These are phyloP conservation scores for Muscina levida DNA, from an alignment of 2,888 invertebrate species.

Conservation along the genomic window DNA sequence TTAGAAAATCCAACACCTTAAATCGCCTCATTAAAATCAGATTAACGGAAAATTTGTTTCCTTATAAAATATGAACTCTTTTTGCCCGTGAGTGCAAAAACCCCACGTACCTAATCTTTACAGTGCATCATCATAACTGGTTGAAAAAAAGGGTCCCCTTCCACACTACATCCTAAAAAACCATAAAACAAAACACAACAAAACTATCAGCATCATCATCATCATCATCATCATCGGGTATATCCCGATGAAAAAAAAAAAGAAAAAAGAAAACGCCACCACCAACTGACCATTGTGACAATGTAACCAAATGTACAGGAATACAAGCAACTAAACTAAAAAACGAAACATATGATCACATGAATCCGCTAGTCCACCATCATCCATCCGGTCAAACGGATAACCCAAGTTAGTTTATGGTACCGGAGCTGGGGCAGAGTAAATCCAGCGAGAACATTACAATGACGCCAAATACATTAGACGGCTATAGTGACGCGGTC, in stretches of 20 bases:
- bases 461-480: constrained; percentile 58
- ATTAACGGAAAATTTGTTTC: no score
- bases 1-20: no score
- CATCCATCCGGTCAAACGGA: no score
- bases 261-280: background rate
- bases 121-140: no score
- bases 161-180: no score
- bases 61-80: no score
- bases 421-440: background rate
- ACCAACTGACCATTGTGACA: background rate
- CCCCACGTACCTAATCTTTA: no score
- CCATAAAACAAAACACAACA: background rate
- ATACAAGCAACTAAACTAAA: background rate
- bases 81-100: no score
- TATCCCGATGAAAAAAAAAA: background rate
- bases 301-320: background rate
- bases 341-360: constrained; percentile 3
- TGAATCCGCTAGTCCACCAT: background rate
- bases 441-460: background rate
- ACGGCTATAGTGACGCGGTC: background rate
- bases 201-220: background rate
- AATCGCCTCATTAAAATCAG: no score
- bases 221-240: no score
- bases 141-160: no score
- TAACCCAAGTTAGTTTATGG: background rate